Base-by-base conservation (phyloP, 2,113 vertebrate genomes). In the Pseudorhombus dupliciocellatus region DNA sequence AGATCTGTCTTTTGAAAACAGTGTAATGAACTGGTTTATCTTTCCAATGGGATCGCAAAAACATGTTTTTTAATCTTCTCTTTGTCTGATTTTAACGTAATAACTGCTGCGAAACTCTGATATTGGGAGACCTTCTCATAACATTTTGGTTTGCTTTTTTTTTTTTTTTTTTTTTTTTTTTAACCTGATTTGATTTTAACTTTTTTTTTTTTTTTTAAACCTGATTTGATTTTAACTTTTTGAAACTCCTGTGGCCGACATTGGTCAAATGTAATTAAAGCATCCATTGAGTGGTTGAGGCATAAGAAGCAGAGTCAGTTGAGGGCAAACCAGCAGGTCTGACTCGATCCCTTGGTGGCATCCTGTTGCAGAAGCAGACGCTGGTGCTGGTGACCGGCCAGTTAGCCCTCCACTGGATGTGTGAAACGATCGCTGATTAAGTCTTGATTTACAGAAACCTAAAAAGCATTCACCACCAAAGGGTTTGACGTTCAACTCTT, bases 231-330 rank as follows among this genome's bases (percentile, higher is more conserved):
- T 44, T 5, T 5, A 56, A 72, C 59, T 62, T 71, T 63, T 64
- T 61, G n/a, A 57, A 59, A 50, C 48, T 52, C 74, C 42, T 24
- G n/a, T 63, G 63, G 55, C 57, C 63, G 62, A 79, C 55, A 50
- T 53, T 66, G 46, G 60, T 66, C 61, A 55, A 25, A 51, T 1
- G 79, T 77, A 71, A 84, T 88, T 70, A 75, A 76, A 22, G 56
- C 70, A 48, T 66, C 66, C 56, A 57, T 26, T 28, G 21, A 59
- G 40, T 54, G 48, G 56, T 69, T 20, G 26, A 62, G 25, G 2
- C 15, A 24, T 10, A 20, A 44, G 24, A 48, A 52, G 30, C 31
- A 20, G 55, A 60, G 31, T 8, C 10, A 22, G 57, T 37, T 66
- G 46, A 73, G 31, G 31, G 52, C 54, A 53, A 68, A 62, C 56